These are phyloP conservation scores for Tichodroma muraria DNA, from an alignment of 2,113 vertebrate species.

Conservation along the genomic window DNA sequence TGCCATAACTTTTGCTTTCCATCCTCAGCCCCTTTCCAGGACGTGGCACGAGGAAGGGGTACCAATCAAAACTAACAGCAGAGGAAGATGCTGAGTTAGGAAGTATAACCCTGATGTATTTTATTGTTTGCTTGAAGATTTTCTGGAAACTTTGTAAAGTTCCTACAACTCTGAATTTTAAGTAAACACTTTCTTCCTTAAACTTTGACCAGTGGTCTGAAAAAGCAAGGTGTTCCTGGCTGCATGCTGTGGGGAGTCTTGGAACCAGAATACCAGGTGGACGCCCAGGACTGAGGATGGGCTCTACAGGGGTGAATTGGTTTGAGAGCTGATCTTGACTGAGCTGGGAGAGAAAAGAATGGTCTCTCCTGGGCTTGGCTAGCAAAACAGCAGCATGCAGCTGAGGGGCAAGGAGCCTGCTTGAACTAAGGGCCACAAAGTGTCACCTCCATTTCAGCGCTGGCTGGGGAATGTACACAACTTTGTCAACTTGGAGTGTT, in stretches of 20 bases:
- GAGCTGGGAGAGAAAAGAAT: background rate
- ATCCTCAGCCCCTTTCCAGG: background rate
- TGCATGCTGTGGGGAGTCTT: background rate
- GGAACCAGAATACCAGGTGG: background rate
- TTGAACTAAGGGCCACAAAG: background rate
- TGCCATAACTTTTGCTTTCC: background rate
- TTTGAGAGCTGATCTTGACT: background rate
- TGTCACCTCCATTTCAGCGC: background rate
- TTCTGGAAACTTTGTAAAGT: background rate
- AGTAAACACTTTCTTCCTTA: background rate
- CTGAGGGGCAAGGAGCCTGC: background rate
- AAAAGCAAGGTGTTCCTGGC: background rate
- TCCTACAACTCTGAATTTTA: background rate
- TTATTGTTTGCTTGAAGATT: background rate
- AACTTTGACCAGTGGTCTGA: background rate
- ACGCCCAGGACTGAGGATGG: background rate
- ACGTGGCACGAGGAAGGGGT: background rate
- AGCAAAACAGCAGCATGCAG: background rate
- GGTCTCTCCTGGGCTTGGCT: background rate
- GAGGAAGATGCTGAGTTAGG: background rate
- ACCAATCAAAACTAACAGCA: background rate
- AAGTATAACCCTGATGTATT: background rate
- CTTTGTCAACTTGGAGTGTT: background rate
- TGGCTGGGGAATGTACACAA: fast-evolving
- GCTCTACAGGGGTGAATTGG: background rate